Percentiles rank a stretch among this genome's conserved stretches.
phyloP scores from a whole-genome alignment of 2,888 invertebrate species.

The Drosophila kuntzei region DNA sequence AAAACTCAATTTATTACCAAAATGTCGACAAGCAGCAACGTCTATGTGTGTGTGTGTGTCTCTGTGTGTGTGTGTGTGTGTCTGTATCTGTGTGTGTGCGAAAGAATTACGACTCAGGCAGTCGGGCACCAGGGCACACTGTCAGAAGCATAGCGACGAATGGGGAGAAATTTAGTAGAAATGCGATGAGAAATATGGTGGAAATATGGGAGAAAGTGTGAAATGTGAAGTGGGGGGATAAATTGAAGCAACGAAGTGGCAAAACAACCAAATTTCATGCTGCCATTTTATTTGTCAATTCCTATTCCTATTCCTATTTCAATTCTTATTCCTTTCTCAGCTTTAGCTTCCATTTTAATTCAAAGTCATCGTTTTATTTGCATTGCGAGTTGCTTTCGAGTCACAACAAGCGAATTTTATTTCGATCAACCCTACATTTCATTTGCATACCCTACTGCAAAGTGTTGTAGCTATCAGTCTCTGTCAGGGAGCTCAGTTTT shows the following conservation, averaged over 20 bases:
- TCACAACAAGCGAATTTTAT: constrained; percentile 11
- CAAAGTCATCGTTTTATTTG: constrained; percentile 65
- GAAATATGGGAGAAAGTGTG: constrained; percentile 1
- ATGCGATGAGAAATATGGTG: constrained; percentile 4
- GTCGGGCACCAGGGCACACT: constrained; percentile 59
- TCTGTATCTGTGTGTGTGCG: constrained; percentile 38
- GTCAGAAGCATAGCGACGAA: constrained; percentile 18
- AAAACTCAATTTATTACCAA: constrained; percentile 80
- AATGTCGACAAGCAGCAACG: constrained; percentile 76
- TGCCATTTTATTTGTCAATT: constrained; percentile 75
- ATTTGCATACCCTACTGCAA: constrained; percentile 6
- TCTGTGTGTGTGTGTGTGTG: constrained; percentile 20
- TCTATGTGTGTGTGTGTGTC: constrained; percentile 21
- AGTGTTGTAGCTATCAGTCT: not conserved
- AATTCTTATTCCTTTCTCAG: constrained; percentile 36
- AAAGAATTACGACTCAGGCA: constrained; percentile 69
- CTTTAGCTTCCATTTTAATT: constrained; percentile 62
- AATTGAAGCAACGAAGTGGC: constrained; percentile 44
- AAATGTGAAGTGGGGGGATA: not conserved
- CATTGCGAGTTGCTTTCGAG: constrained; percentile 49
- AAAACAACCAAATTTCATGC: constrained; percentile 68
- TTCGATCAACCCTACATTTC: constrained; percentile 9
- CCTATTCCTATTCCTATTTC: constrained; percentile 39
- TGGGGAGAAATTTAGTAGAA: not conserved
- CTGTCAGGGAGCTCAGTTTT: not conserved